Base-by-base conservation (phyloP, 2,113 vertebrate genomes). In the Meriones unguiculatus region DNA sequence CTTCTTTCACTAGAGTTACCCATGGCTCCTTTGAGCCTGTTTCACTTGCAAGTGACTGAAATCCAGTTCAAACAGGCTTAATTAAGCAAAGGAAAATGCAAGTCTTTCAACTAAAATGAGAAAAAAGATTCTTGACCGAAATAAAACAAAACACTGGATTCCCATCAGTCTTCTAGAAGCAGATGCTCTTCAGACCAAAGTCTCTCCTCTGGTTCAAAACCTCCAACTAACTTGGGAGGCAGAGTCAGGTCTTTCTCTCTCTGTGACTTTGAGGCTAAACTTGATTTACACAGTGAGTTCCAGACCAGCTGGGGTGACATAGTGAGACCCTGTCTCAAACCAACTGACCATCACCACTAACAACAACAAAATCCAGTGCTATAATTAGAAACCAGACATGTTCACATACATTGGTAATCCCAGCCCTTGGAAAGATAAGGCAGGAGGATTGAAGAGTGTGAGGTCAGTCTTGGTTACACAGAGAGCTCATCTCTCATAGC, bases 91-190 rank as follows among this genome's bases (percentile, higher is more conserved):
- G 81, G 78, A 54, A 62, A 86, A 76, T 32, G n/a, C 15, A 72
- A 86, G 77, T 46, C n/a, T 72, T 87, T 24, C 46, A 87, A 52
- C 32, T 15, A n/a, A 80, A 52, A 77, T 46, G 46, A 93, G 64
- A 96, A 64, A 93, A 52, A 75, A 25, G 59, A 81, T 52, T 94
- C 75, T 92, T 90, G 54, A 38, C 3, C 92, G 52, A 41, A 81
- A 81, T 20, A 50, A 85, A 65, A 41, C 59, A 75, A 32, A 52
- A 57, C 46, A 30, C 1, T 77, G 52, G 32, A 28, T 73, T 75
- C 20, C 30, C 15, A 46, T 87, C n/a, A 90, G 77, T 54, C 20
- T 28, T 1, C 75, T 88, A 57, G 62, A 84, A 76, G 62, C 14
- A 88, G 64, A 90, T 2, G 1, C 1, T 22, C 10, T 70, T 32